A percentile compares a stretch with the other conserved stretches of the same genome.
Conservation (phyloP, 2,888 invertebrate species). For the Ceramica pisi region DNA sequence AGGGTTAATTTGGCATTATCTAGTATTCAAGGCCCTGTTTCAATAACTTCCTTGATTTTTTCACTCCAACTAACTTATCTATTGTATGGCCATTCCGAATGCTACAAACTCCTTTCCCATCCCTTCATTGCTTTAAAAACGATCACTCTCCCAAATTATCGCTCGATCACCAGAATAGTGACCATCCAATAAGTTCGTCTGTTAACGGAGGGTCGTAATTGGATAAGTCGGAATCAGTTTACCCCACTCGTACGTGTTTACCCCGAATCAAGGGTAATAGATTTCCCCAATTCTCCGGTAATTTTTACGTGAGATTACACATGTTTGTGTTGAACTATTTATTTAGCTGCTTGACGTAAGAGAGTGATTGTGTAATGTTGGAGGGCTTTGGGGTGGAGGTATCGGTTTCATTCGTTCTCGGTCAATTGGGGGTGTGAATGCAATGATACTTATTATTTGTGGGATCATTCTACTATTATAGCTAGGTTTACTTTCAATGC, state of each 20-base stretch:
- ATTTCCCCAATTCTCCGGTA: constrained; percentile 78
- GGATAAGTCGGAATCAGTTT: constrained; percentile 89
- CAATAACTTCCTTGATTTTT: no score
- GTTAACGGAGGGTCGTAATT: constrained; percentile 83
- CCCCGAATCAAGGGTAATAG: constrained; percentile 85
- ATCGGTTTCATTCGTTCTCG: constrained; percentile 30
- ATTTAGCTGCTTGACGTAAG: constrained; percentile 48
- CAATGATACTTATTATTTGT: neutral
- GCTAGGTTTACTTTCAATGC: neutral
- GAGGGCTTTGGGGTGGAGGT: constrained; percentile 38
- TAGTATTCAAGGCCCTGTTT: neutral
- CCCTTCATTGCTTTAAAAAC: neutral
- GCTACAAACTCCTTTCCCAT: neutral
- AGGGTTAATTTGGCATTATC: neutral
- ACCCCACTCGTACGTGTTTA: constrained; percentile 88
- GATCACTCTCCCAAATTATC: constrained; percentile 42
- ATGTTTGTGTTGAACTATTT: constrained; percentile 64
- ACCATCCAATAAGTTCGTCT: constrained; percentile 59
- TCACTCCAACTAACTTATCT: no score
- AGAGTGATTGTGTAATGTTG: constrained; percentile 48
- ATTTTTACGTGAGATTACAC: constrained; percentile 73
- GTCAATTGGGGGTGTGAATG: constrained; percentile 22
- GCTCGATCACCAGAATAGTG: constrained; percentile 70
- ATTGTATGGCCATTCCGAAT: neutral
- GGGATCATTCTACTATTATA: neutral